A percentile compares a stretch with the other conserved stretches of the same genome.
phyloP scores from a whole-genome alignment of 2,113 vertebrate genomes.

The Microtus montanus region DNA sequence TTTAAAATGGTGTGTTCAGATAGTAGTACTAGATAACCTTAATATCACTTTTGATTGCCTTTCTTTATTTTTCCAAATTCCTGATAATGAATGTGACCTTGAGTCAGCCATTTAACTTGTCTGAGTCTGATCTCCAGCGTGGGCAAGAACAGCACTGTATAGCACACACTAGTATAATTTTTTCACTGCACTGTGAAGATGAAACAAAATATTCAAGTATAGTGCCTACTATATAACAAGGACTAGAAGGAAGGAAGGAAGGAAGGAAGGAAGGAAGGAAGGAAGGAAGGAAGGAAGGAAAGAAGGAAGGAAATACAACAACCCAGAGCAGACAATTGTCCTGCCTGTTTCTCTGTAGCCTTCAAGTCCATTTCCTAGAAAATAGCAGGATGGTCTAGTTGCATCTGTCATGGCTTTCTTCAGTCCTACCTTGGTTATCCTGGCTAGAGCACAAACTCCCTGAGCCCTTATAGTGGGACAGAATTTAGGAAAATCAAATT shows the following conservation, averaged over 20 bases:
- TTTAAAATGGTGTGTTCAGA: conserved; percentile 29
- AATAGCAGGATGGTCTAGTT: neutral
- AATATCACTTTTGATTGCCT: conserved; percentile 10
- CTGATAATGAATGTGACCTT: conserved; percentile 42
- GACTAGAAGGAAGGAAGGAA: neutral
- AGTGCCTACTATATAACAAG: neutral
- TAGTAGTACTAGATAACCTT: conserved; percentile 1
- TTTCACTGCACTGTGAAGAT: neutral
- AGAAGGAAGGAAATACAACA: neutral
- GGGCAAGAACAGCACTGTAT: neutral
- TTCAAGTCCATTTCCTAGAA: neutral
- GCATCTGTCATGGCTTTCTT: neutral
- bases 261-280: neutral
- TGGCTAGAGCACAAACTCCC: neutral
- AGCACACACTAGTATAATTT: neutral
- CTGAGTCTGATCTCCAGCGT: neutral
- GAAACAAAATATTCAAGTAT: neutral
- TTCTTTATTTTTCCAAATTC: conserved; percentile 17
- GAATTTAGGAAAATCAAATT: neutral
- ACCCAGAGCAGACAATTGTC: neutral
- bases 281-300: neutral
- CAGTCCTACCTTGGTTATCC: neutral
- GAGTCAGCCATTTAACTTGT: conserved; percentile 26
- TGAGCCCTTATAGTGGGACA: neutral
- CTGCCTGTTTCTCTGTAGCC: neutral